phyloP scores from a whole-genome alignment of 1,140 invertebrate genomes.

The Phocides pigmalion region DNA sequence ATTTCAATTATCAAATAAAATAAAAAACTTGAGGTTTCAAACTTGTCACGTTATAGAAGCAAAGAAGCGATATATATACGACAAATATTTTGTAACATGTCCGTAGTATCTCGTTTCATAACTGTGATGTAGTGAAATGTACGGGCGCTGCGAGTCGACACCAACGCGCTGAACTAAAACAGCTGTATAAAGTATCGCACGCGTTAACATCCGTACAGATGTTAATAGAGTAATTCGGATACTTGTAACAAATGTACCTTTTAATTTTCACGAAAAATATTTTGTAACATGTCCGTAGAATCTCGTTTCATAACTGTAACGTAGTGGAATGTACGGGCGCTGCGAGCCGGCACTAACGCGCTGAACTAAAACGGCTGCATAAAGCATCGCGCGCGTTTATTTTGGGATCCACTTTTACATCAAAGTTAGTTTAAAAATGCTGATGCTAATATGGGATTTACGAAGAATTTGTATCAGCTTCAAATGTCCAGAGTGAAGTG shows the following conservation, averaged over 20 bases:
- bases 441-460: not conserved
- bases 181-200: constrained; percentile 11
- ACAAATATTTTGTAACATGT: not conserved
- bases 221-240: not conserved
- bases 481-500: not conserved
- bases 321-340: constrained; percentile 4
- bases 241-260: not conserved
- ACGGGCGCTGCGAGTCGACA: not conserved
- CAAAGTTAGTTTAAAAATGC: constrained; percentile 9
- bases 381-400: constrained; percentile 14
- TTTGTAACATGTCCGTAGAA: not conserved
- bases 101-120: not conserved
- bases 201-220: not conserved
- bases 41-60: no score
- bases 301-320: not conserved
- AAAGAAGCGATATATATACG: no score
- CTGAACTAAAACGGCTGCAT: constrained; percentile 18
- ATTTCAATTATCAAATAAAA: no score
- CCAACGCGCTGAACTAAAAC: constrained; percentile 17
- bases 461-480: not conserved
- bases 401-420: constrained; percentile 15
- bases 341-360: constrained; percentile 4
- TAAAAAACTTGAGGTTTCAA: no score
- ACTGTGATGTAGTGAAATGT: not conserved
- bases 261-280: not conserved